phyloP scores from a whole-genome alignment of 2,888 invertebrate species.

The Laspeyria flexula region DNA sequence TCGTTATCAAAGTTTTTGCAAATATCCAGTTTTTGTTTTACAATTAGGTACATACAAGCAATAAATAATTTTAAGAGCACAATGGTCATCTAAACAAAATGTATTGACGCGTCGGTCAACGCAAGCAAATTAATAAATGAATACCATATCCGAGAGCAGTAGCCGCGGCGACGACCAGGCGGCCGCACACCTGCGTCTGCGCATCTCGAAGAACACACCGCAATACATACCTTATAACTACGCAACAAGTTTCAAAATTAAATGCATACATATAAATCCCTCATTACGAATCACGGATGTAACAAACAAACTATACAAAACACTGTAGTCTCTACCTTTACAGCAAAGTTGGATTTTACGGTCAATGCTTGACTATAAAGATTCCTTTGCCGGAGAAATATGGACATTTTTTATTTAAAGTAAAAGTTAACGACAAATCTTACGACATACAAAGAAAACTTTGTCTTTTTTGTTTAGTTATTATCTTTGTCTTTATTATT shows the following conservation, averaged over 20 bases:
- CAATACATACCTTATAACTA: constrained; percentile 40
- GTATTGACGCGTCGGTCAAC: constrained; percentile 70
- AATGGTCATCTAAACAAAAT: constrained; percentile 50
- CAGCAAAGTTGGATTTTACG: constrained; percentile 78
- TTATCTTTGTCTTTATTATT: not conserved
- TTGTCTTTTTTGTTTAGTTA: constrained; percentile 17
- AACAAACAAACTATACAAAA: constrained; percentile 83
- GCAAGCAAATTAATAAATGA: constrained; percentile 84
- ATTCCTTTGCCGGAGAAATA: constrained; percentile 67
- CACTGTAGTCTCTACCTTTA: constrained; percentile 71
- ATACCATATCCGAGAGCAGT: constrained; percentile 81
- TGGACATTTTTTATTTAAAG: constrained; percentile 61
- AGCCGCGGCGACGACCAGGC: constrained; percentile 82
- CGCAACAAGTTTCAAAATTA: constrained; percentile 24
- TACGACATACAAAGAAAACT: constrained; percentile 39
- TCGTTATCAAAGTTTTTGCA: not conserved
- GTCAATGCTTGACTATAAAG: constrained; percentile 66
- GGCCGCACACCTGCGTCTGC: constrained; percentile 82
- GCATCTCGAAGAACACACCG: constrained; percentile 61
- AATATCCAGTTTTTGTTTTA: not conserved
- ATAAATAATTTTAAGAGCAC: constrained; percentile 19
- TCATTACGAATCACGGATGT: constrained; percentile 84
- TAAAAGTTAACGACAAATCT: constrained; percentile 48
- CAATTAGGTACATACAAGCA: constrained; percentile 15
- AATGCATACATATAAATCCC: constrained; percentile 47